phyloP scores from a whole-genome alignment of 1,140 invertebrate species.

The Ladona fulva region DNA sequence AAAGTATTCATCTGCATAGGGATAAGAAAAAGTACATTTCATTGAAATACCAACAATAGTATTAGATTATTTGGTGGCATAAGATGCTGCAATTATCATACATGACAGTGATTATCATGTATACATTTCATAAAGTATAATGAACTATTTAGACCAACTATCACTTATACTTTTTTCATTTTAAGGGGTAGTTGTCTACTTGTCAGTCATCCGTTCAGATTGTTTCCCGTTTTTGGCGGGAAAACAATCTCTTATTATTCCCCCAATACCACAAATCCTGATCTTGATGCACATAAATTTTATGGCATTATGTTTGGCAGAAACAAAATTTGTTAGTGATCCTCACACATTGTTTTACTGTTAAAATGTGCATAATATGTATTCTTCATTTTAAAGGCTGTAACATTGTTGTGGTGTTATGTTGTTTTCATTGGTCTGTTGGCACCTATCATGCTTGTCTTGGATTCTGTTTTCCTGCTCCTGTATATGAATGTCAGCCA shows the following conservation, averaged over 20 bases:
- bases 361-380: background rate
- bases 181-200: background rate
- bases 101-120: conserved; percentile 1
- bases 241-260: background rate
- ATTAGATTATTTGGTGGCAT: conserved; percentile 10
- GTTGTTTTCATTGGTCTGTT: background rate
- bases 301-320: too few species aligned
- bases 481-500: background rate
- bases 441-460: background rate
- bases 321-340: background rate
- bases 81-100: background rate
- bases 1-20: background rate
- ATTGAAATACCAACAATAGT: conserved; percentile 1
- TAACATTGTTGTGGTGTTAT: background rate
- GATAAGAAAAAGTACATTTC: conserved; percentile 10
- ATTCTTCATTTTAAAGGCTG: background rate
- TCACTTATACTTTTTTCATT: background rate
- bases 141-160: conserved; percentile 1
- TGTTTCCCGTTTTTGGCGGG: background rate
- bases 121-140: conserved; percentile 4
- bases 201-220: background rate
- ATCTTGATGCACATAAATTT: background rate
- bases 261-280: background rate
- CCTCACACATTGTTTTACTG: background rate
- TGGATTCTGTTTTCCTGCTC: background rate